Evolutionary conservation across 2,797 vertebrate species (phyloP).

Genomic region (Myotis findleyi): DNA sequence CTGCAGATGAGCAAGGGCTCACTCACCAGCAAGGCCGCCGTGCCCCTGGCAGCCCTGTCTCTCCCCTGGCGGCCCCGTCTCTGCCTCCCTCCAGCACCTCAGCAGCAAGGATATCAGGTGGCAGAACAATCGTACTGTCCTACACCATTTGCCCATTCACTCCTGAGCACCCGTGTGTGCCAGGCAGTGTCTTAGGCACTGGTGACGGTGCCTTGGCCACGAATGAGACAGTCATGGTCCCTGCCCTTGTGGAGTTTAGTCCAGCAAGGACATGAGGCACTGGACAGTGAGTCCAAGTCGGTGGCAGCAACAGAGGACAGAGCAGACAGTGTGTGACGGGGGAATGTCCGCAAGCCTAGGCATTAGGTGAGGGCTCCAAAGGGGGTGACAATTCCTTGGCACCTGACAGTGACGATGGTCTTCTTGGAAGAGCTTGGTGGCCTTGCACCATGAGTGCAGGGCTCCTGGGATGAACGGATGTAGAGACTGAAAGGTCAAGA

Average conservation of each 20-base stretch:
- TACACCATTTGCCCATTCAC: fast-evolving
- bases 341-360: background rate
- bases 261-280: background rate
- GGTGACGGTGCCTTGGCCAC: background rate
- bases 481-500: background rate
- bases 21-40: fast-evolving
- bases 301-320: fast-evolving
- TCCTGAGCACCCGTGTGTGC: fast-evolving
- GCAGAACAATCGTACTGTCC: fast-evolving
- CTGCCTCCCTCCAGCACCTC: background rate
- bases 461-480: background rate
- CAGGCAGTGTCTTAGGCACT: background rate
- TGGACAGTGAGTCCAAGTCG: fast-evolving
- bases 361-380: background rate
- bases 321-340: background rate
- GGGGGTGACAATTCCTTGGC: background rate
- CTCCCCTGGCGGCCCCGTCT: no score
- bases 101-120: background rate
- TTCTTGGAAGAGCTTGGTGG: background rate
- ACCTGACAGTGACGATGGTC: background rate
- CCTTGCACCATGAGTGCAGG: background rate
- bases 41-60: fast-evolving
- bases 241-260: background rate
- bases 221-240: fast-evolving
- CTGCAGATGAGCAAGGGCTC: background rate